A percentile compares a stretch with the other conserved stretches of the same genome.
phyloP scores from a whole-genome alignment of 1,140 invertebrate species.

The Drosophila nikananu region DNA sequence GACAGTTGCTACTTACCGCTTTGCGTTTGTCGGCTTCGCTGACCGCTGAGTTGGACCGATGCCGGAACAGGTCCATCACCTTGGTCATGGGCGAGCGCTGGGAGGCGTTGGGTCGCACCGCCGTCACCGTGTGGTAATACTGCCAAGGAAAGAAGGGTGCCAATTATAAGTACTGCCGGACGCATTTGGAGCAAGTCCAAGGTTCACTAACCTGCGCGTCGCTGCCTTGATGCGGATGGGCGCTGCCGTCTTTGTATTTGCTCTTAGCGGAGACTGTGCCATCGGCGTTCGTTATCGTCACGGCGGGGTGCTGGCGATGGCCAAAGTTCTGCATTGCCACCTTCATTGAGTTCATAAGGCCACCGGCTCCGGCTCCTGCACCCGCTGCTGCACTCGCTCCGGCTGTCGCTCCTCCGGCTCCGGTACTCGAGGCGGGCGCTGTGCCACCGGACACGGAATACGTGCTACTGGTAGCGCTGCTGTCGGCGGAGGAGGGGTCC shows the following conservation, averaged over 20 bases:
- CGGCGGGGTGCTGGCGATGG: slow-evolving; percentile 85
- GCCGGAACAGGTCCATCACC: slow-evolving; percentile 95
- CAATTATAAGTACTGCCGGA: slow-evolving; percentile 2
- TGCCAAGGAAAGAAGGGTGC: slow-evolving; percentile 57
- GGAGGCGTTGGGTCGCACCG: slow-evolving; percentile 85
- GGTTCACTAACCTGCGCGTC: slow-evolving; percentile 85
- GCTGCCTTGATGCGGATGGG: slow-evolving; percentile 87
- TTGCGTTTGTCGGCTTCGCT: slow-evolving; percentile 90
- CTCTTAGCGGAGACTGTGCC: slow-evolving; percentile 77
- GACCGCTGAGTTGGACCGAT: slow-evolving; percentile 90
- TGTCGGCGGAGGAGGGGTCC: slow-evolving; percentile 80
- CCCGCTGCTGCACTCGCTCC: slow-evolving; percentile 61
- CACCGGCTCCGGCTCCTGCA: slow-evolving; percentile 77
- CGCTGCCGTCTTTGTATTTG: slow-evolving; percentile 88
- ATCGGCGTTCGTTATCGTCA: slow-evolving; percentile 80
- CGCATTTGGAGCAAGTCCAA: not conserved
- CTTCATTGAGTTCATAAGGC: slow-evolving; percentile 92
- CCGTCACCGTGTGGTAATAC: slow-evolving; percentile 90
- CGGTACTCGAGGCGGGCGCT: slow-evolving; percentile 47
- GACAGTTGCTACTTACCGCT: slow-evolving; percentile 88
- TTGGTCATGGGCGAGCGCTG: slow-evolving; percentile 91
- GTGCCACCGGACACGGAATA: slow-evolving; percentile 73
- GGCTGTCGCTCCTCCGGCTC: slow-evolving; percentile 53
- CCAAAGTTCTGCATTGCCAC: slow-evolving; percentile 90
- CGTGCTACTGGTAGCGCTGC: slow-evolving; percentile 83